phyloP scores from a whole-genome alignment of 2,888 invertebrate genomes.

The Drosophila melanosoma region DNA sequence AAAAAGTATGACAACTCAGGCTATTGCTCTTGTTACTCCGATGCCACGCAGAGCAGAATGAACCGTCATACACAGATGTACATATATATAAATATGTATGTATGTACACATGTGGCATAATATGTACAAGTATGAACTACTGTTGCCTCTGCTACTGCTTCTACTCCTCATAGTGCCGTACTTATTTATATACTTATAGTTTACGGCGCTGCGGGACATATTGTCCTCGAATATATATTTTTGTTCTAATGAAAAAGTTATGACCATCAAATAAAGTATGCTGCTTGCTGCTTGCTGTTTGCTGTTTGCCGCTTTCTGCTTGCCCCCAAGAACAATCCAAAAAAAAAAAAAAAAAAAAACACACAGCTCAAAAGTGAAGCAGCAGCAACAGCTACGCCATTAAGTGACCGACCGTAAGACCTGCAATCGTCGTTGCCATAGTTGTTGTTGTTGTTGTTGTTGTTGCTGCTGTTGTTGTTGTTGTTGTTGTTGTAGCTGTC shows the following conservation, averaged over 20 bases:
- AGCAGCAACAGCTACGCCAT: constrained; percentile 58
- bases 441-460: constrained; percentile 29
- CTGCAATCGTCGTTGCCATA: constrained; percentile 63
- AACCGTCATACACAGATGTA: not conserved
- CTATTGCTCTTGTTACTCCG: constrained; percentile 65
- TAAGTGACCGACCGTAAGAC: constrained; percentile 79
- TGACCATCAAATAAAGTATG: constrained; percentile 80
- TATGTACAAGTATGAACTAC: constrained; percentile 64
- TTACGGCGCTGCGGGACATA: constrained; percentile 80
- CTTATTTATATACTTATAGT: constrained; percentile 79
- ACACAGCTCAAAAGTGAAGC: constrained; percentile 70
- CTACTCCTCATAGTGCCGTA: constrained; percentile 49
- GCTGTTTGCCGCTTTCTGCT: constrained; percentile 9
- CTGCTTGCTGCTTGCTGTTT: constrained; percentile 63
- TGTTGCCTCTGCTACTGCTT: constrained; percentile 23
- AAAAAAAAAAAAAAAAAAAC: constrained; percentile 9
- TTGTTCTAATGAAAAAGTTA: constrained; percentile 81
- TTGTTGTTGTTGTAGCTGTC: constrained; percentile 20
- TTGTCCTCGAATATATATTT: constrained; percentile 78
- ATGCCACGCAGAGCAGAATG: constrained; percentile 40
- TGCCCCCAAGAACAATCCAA: constrained; percentile 19
- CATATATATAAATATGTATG: constrained; percentile 8
- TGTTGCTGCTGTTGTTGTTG: constrained; percentile 22
- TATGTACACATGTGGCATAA: constrained; percentile 49
- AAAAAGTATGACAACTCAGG: constrained; percentile 79